These are phyloP conservation scores for Acropternis orthonyx DNA, from an alignment of 2,797 vertebrate species.

Conservation along the genomic window DNA sequence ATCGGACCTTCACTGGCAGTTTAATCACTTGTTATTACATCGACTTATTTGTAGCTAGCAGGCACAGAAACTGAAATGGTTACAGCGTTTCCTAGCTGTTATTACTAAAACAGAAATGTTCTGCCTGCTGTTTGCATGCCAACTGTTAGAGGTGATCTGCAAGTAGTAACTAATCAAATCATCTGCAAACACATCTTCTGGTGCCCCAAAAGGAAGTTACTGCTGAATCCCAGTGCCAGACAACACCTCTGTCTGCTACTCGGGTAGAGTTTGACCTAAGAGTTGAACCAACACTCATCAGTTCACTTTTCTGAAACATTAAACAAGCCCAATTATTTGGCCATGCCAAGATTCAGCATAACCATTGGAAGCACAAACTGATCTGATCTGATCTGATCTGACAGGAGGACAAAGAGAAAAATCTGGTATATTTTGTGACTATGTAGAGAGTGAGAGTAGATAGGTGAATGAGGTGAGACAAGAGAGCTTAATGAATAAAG, in stretches of 20 bases:
- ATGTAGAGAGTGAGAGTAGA: neutral
- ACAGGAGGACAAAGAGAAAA: neutral
- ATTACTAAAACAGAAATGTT: neutral
- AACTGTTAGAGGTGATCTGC: neutral
- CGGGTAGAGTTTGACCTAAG: neutral
- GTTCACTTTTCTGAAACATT: neutral
- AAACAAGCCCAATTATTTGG: neutral
- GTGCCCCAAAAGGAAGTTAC: neutral
- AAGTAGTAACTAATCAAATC: neutral
- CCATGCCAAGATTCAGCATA: fast-evolving
- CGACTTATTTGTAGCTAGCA: neutral
- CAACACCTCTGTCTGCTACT: neutral
- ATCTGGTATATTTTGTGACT: neutral
- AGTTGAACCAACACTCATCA: neutral
- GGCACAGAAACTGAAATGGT: neutral
- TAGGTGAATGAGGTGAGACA: neutral
- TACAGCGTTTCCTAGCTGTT: neutral
- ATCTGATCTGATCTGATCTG: neutral
- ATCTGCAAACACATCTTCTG: neutral
- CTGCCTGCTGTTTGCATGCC: neutral
- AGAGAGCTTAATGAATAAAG: neutral
- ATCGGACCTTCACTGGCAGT: neutral
- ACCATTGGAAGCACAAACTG: neutral
- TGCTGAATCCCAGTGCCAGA: neutral
- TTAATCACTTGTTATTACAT: neutral